Conservation (phyloP, 1,140 invertebrate genomes). For the Yoshiicerus persimilis region DNA sequence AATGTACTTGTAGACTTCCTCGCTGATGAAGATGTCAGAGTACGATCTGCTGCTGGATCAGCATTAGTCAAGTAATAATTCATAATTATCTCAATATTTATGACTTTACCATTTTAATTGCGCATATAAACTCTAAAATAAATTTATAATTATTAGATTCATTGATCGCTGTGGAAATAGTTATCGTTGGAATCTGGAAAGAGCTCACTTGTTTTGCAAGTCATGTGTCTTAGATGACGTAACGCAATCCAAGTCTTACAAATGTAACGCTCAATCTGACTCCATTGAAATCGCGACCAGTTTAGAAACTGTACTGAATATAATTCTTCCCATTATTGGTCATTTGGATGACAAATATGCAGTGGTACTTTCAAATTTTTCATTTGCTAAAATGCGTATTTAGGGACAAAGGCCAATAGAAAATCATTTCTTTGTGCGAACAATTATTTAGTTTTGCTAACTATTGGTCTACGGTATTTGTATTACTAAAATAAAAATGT, state of each 20-base stretch:
- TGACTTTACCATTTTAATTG: not conserved
- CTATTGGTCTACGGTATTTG: no score
- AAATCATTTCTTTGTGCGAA: no score
- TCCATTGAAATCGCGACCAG: not conserved
- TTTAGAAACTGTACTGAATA: constrained; percentile 9
- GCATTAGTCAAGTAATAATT: constrained; percentile 67
- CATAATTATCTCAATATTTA: not conserved
- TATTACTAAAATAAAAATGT: no score
- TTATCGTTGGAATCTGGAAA: not conserved
- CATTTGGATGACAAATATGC: constrained; percentile 33
- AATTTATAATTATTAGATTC: not conserved
- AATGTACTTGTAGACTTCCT: constrained; percentile 64
- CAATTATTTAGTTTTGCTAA: no score
- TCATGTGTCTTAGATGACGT: not conserved
- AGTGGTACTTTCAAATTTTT: not conserved
- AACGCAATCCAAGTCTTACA: not conserved
- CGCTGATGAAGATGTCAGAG: constrained; percentile 67
- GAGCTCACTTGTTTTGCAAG: not conserved
- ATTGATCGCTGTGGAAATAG: not conserved
- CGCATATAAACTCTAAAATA: no score
- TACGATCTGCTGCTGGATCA: constrained; percentile 69
- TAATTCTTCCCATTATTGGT: not conserved
- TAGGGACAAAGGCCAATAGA: no score
- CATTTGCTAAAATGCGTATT: not conserved
- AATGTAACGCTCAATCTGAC: not conserved